phyloP scores from a whole-genome alignment of 2,113 vertebrate genomes.

The Psilopsiagon aymara region DNA sequence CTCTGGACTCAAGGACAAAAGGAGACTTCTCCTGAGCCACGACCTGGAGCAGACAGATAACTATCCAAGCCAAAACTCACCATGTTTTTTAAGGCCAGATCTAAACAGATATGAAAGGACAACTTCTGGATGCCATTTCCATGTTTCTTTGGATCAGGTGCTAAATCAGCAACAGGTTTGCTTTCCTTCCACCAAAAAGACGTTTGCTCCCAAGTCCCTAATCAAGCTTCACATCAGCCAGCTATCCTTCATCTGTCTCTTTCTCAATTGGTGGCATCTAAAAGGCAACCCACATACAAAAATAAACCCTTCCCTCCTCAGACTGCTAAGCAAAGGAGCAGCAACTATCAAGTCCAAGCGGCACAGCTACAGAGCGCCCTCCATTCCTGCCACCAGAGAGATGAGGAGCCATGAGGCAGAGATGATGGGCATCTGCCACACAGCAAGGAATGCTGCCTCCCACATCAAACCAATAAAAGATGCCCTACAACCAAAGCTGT shows the following conservation, averaged over 20 bases:
- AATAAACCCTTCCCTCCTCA: not conserved
- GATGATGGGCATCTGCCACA: rapidly evolving
- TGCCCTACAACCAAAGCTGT: not conserved
- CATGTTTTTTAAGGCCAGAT: not conserved
- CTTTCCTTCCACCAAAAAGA: not conserved
- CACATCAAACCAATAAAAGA: not conserved
- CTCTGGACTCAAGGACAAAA: not conserved
- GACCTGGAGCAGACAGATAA: not conserved
- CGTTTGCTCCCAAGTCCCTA: not conserved
- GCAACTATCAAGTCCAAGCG: not conserved
- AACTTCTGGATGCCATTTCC: not conserved
- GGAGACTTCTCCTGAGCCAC: not conserved
- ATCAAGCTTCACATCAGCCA: not conserved
- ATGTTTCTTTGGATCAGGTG: not conserved
- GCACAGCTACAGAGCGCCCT: not conserved
- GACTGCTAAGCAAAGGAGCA: not conserved
- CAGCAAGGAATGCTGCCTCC: not conserved
- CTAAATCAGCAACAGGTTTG: not conserved
- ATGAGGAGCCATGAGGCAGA: not conserved
- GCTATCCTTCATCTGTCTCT: not conserved
- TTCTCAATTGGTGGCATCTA: not conserved
- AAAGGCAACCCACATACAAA: not conserved
- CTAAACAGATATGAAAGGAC: not conserved
- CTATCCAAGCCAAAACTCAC: not conserved
- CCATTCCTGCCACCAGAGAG: rapidly evolving